Evolutionary conservation across 2,888 invertebrate genomes (phyloP), one percentile per base, ranked within the genome.

Genomic region (Chloroclystis v-ata): DNA sequence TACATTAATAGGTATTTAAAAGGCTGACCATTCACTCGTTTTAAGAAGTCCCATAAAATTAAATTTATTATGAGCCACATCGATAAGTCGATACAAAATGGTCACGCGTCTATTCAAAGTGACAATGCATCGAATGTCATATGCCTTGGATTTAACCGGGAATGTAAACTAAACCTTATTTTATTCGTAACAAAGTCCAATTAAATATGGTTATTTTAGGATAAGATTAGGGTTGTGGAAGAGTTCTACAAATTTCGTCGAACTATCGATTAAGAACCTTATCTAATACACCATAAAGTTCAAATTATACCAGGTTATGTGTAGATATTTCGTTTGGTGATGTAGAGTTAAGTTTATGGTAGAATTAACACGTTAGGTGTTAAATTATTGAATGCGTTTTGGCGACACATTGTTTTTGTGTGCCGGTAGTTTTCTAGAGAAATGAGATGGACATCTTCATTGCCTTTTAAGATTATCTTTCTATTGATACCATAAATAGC

Each of bases 21-120:
- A 66, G 67, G 47, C 59, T 74, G 72, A 66, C 72, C 73, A 70
- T 67, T 69, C 56, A 62, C 43, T 50, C 67, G 65, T 69, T 75
- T 75, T 60, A 67, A 65, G 61, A 56, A 57, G 60, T 69, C 74
- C 61, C 73, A 82, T 85, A 84, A 85, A 86, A 81, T 53, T 58
- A 56, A 74, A 86, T 86, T 86, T 86, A 86, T 84, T 67, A 65
- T 65, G 74, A 75, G 75, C 77, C 73, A 70, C 67, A 69, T 54
- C 75, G 60, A 69, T 74, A 74, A 76, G 68, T 53, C 68, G 55
- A 63, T 50, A 75, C 72, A 67, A 68, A 72, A 67, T 49, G 59
- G 61, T 61, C 63, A 63, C 52, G 48, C 53, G 37, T 43, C 52
- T 56, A 57, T 57, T 59, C 59, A 49, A 59, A 52, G 57, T 62